A percentile compares a stretch with the other conserved stretches of the same genome.
phyloP scores from a whole-genome alignment of 2,888 invertebrate genomes.

The Drosophila picticornis region DNA sequence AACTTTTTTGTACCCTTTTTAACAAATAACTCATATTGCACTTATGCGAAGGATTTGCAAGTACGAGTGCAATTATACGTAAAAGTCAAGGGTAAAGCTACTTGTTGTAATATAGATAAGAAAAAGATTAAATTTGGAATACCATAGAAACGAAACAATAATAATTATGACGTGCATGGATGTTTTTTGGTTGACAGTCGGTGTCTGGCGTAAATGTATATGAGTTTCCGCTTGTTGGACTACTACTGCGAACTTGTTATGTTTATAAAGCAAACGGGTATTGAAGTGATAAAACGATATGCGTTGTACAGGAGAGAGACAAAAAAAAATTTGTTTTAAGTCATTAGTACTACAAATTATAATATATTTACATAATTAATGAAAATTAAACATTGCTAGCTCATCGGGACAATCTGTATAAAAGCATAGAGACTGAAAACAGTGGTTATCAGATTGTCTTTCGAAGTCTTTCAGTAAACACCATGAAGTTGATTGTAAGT shows the following conservation, averaged over 20 bases:
- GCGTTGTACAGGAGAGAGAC: constrained; percentile 15
- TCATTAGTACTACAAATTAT: constrained; percentile 37
- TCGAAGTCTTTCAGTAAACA: constrained; percentile 57
- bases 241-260: constrained; percentile 44
- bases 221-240: constrained; percentile 44
- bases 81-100: neutral
- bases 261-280: constrained; percentile 33
- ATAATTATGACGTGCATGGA: constrained; percentile 38
- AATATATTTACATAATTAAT: constrained; percentile 52
- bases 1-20: neutral
- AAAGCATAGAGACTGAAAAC: constrained; percentile 19
- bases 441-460: constrained; percentile 61
- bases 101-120: neutral
- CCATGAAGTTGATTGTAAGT: constrained; percentile 72
- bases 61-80: neutral
- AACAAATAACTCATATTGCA: neutral
- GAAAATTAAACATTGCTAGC: constrained; percentile 30
- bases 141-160: neutral
- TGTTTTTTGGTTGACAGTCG: constrained; percentile 26
- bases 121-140: neutral
- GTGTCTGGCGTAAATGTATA: constrained; percentile 33
- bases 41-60: too few relatives aligned
- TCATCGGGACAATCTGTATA: constrained; percentile 29
- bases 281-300: constrained; percentile 27
- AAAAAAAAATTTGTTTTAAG: constrained; percentile 23